phyloP scores from a whole-genome alignment of 2,113 vertebrate species.

The Chionis minor region DNA sequence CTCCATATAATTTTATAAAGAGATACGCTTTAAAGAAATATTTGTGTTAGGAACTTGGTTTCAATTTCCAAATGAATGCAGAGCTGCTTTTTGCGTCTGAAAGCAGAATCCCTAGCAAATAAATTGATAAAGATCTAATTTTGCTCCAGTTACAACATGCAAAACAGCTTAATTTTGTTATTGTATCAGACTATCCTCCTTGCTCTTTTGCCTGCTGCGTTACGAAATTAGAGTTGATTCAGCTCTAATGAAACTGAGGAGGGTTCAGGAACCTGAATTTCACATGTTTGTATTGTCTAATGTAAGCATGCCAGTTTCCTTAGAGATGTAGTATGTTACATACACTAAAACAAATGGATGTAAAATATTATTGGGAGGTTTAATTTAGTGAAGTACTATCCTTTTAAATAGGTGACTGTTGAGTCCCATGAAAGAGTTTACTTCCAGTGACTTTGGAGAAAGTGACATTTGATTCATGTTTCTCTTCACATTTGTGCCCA shows the following conservation, averaged over 20 bases:
- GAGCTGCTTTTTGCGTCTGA: not conserved
- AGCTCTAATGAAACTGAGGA: not conserved
- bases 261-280: not conserved
- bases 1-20: not conserved
- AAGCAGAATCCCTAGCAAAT: not conserved
- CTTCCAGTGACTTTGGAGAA: not conserved
- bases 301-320: not conserved
- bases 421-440: not conserved
- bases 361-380: not conserved
- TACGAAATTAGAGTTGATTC: not conserved
- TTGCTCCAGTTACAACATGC: not conserved
- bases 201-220: not conserved
- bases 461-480: not conserved
- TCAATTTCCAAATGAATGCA: not conserved
- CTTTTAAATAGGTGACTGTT: not conserved
- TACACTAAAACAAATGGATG: not conserved
- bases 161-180: not conserved
- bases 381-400: not conserved
- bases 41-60: not conserved
- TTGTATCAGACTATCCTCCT: not conserved
- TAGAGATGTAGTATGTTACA: not conserved
- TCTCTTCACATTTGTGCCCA: not conserved
- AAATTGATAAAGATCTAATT: not conserved
- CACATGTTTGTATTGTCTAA: fast-evolving
- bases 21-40: not conserved